Evolutionary conservation across 2,888 invertebrate genomes (phyloP).

Genomic region (Eupeodes luniger): DNA sequence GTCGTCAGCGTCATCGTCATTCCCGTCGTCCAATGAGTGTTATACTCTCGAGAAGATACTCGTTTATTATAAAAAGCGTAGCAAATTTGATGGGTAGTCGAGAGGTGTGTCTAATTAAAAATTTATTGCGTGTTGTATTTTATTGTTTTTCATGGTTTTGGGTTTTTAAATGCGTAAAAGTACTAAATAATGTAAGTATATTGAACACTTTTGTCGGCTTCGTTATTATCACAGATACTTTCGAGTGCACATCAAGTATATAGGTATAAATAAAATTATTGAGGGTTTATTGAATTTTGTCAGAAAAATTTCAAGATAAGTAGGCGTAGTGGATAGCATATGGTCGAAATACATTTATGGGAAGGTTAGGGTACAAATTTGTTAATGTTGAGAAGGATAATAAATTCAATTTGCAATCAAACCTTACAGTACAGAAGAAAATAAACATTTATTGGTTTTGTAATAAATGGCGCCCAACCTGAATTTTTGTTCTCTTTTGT

Average conservation of each 20-base stretch:
- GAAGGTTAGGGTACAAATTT: neutral
- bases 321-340: neutral
- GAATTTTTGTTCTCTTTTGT: too few relatives aligned
- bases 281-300: conserved; percentile 52
- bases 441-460: too few relatives aligned
- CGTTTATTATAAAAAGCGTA: conserved; percentile 28
- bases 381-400: neutral
- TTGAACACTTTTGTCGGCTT: neutral
- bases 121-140: conserved; percentile 57
- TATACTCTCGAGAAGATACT: conserved; percentile 5
- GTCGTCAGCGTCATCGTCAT: too few relatives aligned
- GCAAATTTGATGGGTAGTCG: conserved; percentile 48
- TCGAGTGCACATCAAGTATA: neutral
- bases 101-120: conserved; percentile 73
- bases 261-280: conserved; percentile 14
- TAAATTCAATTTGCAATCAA: too few relatives aligned
- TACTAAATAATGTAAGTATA: neutral
- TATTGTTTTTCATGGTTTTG: conserved; percentile 27
- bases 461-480: too few relatives aligned
- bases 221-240: conserved; percentile 34
- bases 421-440: neutral
- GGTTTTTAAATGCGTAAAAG: conserved; percentile 39
- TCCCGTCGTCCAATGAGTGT: neutral
- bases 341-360: neutral
- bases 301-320: conserved; percentile 21